Percentiles rank a stretch among this genome's conserved stretches.
These are phyloP conservation scores for Trachymyrmex septentrionalis DNA, from an alignment of 1,140 invertebrate genomes.

Conservation along the genomic window DNA sequence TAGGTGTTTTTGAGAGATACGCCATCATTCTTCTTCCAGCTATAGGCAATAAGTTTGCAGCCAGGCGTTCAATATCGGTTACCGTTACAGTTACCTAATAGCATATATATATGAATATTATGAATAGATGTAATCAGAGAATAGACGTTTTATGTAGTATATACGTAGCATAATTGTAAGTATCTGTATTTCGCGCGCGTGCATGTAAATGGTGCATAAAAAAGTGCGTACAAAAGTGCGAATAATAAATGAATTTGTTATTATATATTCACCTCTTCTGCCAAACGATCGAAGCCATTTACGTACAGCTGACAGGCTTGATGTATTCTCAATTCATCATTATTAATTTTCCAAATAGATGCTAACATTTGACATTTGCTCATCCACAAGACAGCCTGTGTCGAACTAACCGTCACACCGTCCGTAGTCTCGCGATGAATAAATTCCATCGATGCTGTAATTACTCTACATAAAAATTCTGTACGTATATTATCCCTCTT, in stretches of 20 bases:
- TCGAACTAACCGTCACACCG: slow-evolving; percentile 86
- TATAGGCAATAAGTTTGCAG: slow-evolving; percentile 89
- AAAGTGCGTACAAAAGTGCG: neutral
- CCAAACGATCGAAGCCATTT: slow-evolving; percentile 92
- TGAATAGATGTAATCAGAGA: neutral
- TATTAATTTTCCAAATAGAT: slow-evolving; percentile 93
- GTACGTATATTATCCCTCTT: slow-evolving; percentile 87
- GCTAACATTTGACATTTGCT: slow-evolving; percentile 90
- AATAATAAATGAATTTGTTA: slow-evolving; percentile 35
- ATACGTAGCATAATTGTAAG: neutral
- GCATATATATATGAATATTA: slow-evolving; percentile 24
- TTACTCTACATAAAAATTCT: slow-evolving; percentile 89
- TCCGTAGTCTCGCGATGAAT: slow-evolving; percentile 87
- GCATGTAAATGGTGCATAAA: neutral
- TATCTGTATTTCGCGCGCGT: neutral
- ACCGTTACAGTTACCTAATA: slow-evolving; percentile 88
- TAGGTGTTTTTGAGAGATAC: slow-evolving; percentile 87
- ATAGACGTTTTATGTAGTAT: neutral
- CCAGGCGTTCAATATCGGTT: slow-evolving; percentile 89
- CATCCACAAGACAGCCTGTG: slow-evolving; percentile 90
- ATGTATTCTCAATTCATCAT: slow-evolving; percentile 91
- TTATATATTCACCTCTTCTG: slow-evolving; percentile 89
- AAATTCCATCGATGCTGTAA: slow-evolving; percentile 89
- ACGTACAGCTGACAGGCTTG: slow-evolving; percentile 93
- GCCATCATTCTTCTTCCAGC: slow-evolving; percentile 91